Evolutionary conservation across 2,888 invertebrate genomes (phyloP).

Genomic region (Nomada flava): DNA sequence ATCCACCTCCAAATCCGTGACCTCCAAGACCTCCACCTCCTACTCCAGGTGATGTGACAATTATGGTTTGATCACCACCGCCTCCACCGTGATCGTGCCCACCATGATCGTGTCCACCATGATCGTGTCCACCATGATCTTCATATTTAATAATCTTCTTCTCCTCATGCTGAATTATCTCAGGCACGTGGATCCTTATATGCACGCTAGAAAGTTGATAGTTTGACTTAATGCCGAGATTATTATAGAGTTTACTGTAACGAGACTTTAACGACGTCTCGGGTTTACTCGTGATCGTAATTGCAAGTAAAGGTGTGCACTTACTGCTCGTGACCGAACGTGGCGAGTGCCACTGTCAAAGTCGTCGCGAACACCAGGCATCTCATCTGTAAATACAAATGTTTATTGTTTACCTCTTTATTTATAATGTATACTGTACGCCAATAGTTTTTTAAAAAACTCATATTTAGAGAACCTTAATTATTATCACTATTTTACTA

Average conservation of each 20-base stretch:
- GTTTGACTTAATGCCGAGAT: background rate
- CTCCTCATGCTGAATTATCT: slow-evolving; percentile 73
- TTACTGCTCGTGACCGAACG: slow-evolving; percentile 80
- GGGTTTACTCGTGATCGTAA: background rate
- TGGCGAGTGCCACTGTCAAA: slow-evolving; percentile 70
- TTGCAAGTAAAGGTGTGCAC: slow-evolving; percentile 45
- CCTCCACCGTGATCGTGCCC: slow-evolving; percentile 64
- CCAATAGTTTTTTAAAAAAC: too few relatives aligned
- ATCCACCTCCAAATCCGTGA: slow-evolving; percentile 37
- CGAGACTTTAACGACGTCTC: background rate
- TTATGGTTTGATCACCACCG: slow-evolving; percentile 25
- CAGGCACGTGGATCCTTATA: slow-evolving; percentile 77
- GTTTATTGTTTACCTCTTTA: slow-evolving; percentile 1
- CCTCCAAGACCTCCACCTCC: slow-evolving; percentile 37
- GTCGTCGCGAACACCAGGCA: slow-evolving; percentile 70
- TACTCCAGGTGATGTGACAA: slow-evolving; percentile 32
- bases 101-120: slow-evolving; percentile 64
- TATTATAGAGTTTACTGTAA: background rate
- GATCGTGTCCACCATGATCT: slow-evolving; percentile 69
- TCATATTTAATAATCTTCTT: slow-evolving; percentile 73
- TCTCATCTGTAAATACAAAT: slow-evolving; percentile 69
- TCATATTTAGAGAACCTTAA: too few relatives aligned
- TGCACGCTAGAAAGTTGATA: slow-evolving; percentile 74
- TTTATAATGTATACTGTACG: background rate
- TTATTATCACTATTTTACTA: too few relatives aligned